Evolutionary conservation across 2,113 vertebrate genomes (phyloP).

Genomic region (Tonatia bakeri): DNA sequence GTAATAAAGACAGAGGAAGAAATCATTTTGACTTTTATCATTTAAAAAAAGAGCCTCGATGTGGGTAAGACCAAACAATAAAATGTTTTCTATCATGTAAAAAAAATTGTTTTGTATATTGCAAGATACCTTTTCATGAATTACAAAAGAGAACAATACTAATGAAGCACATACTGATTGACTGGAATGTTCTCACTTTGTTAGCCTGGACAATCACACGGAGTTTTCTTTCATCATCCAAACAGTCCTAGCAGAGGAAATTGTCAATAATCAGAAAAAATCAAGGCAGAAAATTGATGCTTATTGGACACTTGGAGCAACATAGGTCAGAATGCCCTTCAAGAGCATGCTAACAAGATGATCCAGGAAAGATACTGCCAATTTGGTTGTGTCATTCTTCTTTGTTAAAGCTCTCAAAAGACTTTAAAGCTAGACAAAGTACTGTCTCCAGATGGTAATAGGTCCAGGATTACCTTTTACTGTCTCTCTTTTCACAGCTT

Average conservation of each 20-base stretch:
- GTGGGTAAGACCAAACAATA: constrained; percentile 27
- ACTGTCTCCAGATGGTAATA: not conserved
- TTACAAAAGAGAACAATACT: not conserved
- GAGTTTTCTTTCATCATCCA: constrained; percentile 55
- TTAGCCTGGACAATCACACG: constrained; percentile 37
- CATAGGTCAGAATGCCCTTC: constrained; percentile 53
- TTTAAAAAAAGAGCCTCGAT: not conserved
- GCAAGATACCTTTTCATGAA: constrained; percentile 9
- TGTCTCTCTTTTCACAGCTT: not conserved
- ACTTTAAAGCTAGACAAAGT: not conserved
- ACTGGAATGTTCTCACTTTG: constrained; percentile 25
- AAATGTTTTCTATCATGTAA: constrained; percentile 11
- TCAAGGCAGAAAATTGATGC: constrained; percentile 69
- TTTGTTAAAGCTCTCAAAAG: constrained; percentile 43
- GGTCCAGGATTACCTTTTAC: not conserved
- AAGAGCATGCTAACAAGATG: constrained; percentile 52
- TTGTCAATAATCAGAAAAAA: constrained; percentile 73
- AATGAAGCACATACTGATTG: constrained; percentile 22
- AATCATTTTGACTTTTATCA: constrained; percentile 1
- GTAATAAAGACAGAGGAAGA: not conserved
- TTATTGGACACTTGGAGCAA: constrained; percentile 58
- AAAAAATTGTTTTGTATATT: constrained; percentile 11
- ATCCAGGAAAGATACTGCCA: constrained; percentile 45
- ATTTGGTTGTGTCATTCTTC: constrained; percentile 41
- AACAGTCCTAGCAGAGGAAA: constrained; percentile 66